Evolutionary conservation across 2,113 vertebrate genomes (phyloP), one percentile per base, ranked within the genome.

Genomic region (Urocynchramus pylzowi): DNA sequence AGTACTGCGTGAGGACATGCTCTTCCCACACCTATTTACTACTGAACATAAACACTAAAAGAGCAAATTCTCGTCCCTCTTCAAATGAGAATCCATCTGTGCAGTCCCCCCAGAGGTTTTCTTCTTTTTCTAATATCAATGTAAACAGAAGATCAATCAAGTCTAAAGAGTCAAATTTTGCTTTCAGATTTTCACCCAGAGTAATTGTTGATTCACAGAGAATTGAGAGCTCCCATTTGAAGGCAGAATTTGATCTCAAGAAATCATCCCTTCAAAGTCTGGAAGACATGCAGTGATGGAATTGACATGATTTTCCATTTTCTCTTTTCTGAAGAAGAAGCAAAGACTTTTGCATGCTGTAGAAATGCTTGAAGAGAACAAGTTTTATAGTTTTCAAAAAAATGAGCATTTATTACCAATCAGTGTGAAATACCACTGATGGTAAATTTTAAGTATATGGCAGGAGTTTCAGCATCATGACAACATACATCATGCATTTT

Each of bases 371-470:
- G 80, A 71, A 88, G 50, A 73, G 28, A 81, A 65, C 28, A 94
- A 90, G 83, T 84, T 94, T 89, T 87, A 89, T 6, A 28, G 65
- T 84, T 93, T 93, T 68, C 39, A 5, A 22, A 90, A 90, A 95
- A 92, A 87, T 35, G 70, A 90, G 73, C 92, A 84, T 96, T 96
- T 97, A 97, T 97, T 95, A 95, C 93, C 88, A 61, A 87, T 89
- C 86, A 87, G 73, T 26, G 53, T 79, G 76, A 92, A 92, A 94
- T 87, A 96, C 16, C 35, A 83, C 90, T 50, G 88, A 56, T 14
- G 90, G 83, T 94, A 90, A 93, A 81, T 90, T 96, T 78, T 78
- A 84, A 92, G 76, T 50, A 79, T 67, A 71, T 82, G 60, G 90
- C 80, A 87, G 89, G 83, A 73, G 53, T 71, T 81, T 63, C 75